Evolutionary conservation across 2,888 invertebrate genomes (phyloP).

Genomic region (Malthinus flaveolus): DNA sequence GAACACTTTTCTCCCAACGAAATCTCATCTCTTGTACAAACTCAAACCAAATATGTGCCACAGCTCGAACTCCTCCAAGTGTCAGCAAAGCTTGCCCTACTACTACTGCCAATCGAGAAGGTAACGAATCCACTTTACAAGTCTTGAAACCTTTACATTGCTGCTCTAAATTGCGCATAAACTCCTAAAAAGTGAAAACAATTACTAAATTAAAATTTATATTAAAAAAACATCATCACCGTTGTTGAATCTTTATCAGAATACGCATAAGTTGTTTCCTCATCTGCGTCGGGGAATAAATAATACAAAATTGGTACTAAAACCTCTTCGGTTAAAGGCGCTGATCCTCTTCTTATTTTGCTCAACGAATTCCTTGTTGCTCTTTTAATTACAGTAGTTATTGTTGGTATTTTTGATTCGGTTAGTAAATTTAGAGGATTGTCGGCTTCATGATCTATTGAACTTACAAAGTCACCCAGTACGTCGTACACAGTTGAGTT

Average conservation of each 20-base stretch:
- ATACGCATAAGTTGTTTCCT: conserved; percentile 62
- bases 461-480: conserved; percentile 58
- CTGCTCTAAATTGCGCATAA: conserved; percentile 29
- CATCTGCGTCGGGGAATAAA: conserved; percentile 86
- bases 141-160: conserved; percentile 61
- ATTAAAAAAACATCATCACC: conserved; percentile 8
- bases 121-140: conserved; percentile 75
- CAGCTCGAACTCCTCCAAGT: conserved; percentile 72
- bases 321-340: conserved; percentile 77
- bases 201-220: not conserved
- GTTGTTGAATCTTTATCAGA: conserved; percentile 48
- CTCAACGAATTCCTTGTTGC: conserved; percentile 56
- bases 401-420: conserved; percentile 72
- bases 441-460: conserved; percentile 47
- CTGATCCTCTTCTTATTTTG: conserved; percentile 60
- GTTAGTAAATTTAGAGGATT: conserved; percentile 74
- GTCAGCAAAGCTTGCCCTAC: conserved; percentile 74
- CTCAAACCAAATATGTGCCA: conserved; percentile 93
- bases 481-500: conserved; percentile 57
- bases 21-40: conserved; percentile 88
- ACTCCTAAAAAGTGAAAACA: conserved; percentile 35
- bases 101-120: conserved; percentile 79
- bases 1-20: conserved; percentile 81
- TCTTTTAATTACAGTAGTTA: conserved; percentile 62
- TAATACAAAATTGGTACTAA: conserved; percentile 79